These are phyloP conservation scores for Gymnogyps californianus DNA, from an alignment of 2,113 vertebrate genomes.

Conservation along the genomic window DNA sequence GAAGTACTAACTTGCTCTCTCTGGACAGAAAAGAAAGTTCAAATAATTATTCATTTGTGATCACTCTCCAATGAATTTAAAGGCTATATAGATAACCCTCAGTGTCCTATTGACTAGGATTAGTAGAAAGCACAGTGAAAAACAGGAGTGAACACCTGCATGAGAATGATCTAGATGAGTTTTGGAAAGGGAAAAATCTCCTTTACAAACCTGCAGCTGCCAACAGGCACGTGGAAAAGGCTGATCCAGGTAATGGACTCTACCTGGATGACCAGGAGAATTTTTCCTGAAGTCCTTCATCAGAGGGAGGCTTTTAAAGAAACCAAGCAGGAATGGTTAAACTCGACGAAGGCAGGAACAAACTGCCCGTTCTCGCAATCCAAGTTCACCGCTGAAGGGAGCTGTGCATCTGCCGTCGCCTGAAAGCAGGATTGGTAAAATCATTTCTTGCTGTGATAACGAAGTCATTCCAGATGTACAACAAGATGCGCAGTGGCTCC, in stretches of 20 bases:
- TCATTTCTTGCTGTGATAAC: not conserved
- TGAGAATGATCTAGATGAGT: not conserved
- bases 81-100: not conserved
- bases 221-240: not conserved
- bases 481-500: fast-evolving
- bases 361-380: fast-evolving
- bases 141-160: not conserved
- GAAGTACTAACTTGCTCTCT: not conserved
- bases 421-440: not conserved
- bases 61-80: not conserved
- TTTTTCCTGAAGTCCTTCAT: not conserved
- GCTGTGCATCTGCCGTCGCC: fast-evolving
- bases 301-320: not conserved
- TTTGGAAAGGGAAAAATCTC: not conserved
- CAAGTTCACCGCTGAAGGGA: fast-evolving
- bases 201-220: not conserved
- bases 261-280: not conserved
- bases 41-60: not conserved
- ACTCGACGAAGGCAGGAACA: fast-evolving
- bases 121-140: not conserved
- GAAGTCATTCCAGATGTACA: not conserved
- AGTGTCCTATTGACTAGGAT: not conserved
- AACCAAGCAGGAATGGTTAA: not conserved
- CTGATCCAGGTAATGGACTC: not conserved
- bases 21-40: not conserved